Base-by-base conservation (phyloP, 2,888 invertebrate species). In the Diarsia rubi region DNA sequence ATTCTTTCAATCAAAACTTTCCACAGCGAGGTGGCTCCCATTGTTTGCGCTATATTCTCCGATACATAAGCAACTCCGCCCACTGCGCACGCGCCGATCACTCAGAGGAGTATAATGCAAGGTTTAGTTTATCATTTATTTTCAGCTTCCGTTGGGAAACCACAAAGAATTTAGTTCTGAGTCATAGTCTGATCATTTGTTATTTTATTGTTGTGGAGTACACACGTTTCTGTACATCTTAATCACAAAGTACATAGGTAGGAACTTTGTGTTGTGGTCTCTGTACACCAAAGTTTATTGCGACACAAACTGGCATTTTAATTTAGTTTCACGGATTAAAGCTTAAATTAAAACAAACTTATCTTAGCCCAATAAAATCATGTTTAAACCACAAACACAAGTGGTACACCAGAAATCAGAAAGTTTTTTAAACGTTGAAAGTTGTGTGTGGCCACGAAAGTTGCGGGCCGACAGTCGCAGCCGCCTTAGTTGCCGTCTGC, bases 1-100 rank as follows among this genome's bases (percentile, higher is more conserved):
- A 87, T 81, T 86, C 76, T 83, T 87, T 87, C 89, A 87, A 91
- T 90, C 89, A 85, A 89, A 91, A 86, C 86, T 89, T 83, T 78
- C 76, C 19, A 44, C 66, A 52, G 66, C n/a, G 74, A 69, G 83
- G 71, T 65, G 47, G 57, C 44, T 65, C 59, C 59, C n/a, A 67
- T 65, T 74, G 74, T 76, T 83, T 49, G 57, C 65, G 54, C 64
- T 76, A 73, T 73, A 73, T 72, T 75, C 59, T 73, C 52, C 57
- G 65, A 12, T 60, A 59, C 52, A n/a, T 12, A 27, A 69, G 19
- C 54, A 72, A 47, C 76, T 59, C 67, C 69, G 63, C 72, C 76
- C 64, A 73, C 82, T 42, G 45, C 19, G 54, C 37, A 16, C 44
- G 42, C n/a, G 62, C 52, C 31, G n/a, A 82, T 82, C 70, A 59